phyloP scores from a whole-genome alignment of 2,797 vertebrate species.

The Arnoldichthys spilopterus region DNA sequence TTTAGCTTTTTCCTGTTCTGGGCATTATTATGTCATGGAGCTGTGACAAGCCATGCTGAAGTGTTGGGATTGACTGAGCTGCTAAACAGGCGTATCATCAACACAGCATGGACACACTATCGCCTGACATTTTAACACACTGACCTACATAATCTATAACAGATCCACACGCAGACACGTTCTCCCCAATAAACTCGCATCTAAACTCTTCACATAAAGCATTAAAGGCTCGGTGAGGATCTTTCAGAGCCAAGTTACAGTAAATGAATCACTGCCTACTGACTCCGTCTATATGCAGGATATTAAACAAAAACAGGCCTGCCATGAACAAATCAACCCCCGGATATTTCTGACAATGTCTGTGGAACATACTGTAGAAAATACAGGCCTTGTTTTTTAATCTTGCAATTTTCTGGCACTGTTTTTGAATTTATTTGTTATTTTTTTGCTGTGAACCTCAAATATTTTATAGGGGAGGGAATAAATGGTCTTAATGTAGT shows the following conservation, averaged over 20 bases:
- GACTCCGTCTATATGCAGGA: background rate
- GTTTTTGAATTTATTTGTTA: too few relatives aligned
- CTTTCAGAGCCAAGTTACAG: background rate
- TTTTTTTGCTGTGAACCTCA: too few relatives aligned
- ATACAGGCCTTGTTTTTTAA: background rate
- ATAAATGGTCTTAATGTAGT: too few relatives aligned
- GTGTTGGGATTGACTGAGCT: conserved; percentile 29
- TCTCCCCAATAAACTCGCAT: background rate
- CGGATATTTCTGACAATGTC: background rate
- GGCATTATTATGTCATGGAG: conserved; percentile 18
- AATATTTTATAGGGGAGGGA: too few relatives aligned
- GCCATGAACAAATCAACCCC: background rate
- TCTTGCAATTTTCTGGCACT: too few relatives aligned
- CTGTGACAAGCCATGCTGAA: background rate
- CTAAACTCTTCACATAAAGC: background rate
- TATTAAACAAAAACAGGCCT: background rate
- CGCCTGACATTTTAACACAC: conserved; percentile 49
- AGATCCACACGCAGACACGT: background rate
- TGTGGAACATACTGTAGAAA: background rate
- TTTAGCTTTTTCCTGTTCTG: conserved; percentile 26
- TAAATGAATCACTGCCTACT: background rate
- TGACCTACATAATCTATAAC: conserved; percentile 55
- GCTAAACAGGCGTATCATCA: conserved; percentile 42
- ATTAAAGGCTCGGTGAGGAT: conserved; percentile 1
- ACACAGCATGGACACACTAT: conserved; percentile 37